phyloP scores from a whole-genome alignment of 2,888 invertebrate species.

The Mythimna lalbum region DNA sequence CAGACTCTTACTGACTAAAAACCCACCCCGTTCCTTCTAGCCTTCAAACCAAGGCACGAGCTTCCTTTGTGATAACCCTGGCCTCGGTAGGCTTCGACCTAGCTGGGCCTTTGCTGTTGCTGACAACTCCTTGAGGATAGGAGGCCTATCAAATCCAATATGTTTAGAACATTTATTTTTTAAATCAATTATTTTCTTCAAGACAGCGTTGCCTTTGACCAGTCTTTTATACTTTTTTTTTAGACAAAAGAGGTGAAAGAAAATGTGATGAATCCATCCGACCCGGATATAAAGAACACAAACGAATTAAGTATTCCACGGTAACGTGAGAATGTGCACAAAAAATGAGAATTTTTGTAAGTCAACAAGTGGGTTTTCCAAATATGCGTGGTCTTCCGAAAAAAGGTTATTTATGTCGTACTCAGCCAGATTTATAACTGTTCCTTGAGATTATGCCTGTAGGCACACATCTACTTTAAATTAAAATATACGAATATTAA shows the following conservation, averaged over 20 bases:
- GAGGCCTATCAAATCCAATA: background rate
- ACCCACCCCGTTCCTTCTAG: too few relatives aligned
- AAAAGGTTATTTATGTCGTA: conserved; percentile 40
- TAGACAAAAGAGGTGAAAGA: conserved; percentile 39
- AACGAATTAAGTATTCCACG: conserved; percentile 39
- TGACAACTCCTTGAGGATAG: too few relatives aligned
- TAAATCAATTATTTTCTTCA: background rate
- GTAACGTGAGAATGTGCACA: conserved; percentile 44
- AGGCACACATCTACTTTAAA: background rate
- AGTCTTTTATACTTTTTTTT: background rate
- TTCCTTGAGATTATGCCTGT: background rate
- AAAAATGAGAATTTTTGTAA: conserved; percentile 35
- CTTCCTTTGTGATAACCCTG: too few relatives aligned
- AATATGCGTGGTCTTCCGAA: conserved; percentile 27
- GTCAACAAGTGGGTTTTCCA: conserved; percentile 32
- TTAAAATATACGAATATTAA: conserved; percentile 2
- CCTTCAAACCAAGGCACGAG: too few relatives aligned
- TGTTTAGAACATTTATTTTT: background rate
- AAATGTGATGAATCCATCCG: conserved; percentile 16
- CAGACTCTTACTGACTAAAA: too few relatives aligned
- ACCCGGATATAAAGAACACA: conserved; percentile 43
- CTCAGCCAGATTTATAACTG: conserved; percentile 6
- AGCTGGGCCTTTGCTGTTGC: too few relatives aligned
- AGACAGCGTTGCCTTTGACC: background rate
- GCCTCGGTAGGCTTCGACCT: too few relatives aligned